Conservation (phyloP, 2,888 invertebrate genomes). For the Heliconius ethilla region DNA sequence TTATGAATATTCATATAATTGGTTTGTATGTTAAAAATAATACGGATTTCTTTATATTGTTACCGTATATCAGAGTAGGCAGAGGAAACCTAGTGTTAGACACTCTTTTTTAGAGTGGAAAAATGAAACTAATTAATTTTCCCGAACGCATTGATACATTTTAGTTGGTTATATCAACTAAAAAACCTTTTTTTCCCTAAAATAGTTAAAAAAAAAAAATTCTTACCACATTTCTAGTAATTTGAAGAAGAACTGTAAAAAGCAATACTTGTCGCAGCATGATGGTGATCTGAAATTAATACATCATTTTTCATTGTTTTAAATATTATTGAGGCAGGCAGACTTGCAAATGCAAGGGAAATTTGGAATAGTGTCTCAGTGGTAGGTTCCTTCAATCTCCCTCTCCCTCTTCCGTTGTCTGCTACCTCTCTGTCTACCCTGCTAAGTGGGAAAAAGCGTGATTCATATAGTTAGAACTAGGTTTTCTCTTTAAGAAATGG, state of each 20-base stretch:
- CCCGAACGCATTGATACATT: too few relatives aligned
- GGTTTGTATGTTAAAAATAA: neutral
- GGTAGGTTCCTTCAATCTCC: neutral
- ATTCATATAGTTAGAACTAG: too few relatives aligned
- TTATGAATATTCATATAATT: constrained; percentile 44
- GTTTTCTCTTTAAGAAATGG: too few relatives aligned
- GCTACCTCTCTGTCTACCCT: too few relatives aligned
- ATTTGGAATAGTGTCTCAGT: neutral
- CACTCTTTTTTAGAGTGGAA: too few relatives aligned
- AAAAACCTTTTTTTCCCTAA: too few relatives aligned
- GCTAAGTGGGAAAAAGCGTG: too few relatives aligned
- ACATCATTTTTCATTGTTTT: neutral
- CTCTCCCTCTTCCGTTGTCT: too few relatives aligned
- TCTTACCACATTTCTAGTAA: constrained; percentile 51
- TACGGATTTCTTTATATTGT: neutral
- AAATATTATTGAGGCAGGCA: neutral
- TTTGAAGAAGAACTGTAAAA: constrained; percentile 47
- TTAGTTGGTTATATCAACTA: too few relatives aligned
- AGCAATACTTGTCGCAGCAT: constrained; percentile 50
- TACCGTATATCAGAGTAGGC: too few relatives aligned
- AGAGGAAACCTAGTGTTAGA: too few relatives aligned
- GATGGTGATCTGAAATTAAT: constrained; percentile 42
- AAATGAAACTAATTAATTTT: too few relatives aligned
- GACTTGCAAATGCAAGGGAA: neutral
- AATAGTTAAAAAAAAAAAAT: neutral